phyloP scores from a whole-genome alignment of 92 coral and sea anemone genomes.

The Palythoa caribaeorum region DNA sequence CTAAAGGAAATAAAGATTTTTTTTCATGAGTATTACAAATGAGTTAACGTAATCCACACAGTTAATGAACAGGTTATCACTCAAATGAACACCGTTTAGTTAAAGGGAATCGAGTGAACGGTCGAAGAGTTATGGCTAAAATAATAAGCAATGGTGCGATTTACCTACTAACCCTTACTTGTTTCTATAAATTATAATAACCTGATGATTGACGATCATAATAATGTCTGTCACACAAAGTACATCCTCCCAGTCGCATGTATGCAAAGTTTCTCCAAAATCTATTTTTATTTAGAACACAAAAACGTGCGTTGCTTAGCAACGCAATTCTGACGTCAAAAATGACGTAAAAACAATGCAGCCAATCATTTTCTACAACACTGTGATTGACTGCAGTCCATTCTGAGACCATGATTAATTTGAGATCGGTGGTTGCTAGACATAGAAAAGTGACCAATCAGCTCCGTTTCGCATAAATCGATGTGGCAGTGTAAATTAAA shows the following conservation, averaged over 20 bases:
- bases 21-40: too few species aligned
- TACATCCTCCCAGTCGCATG: not conserved
- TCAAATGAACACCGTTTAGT: not conserved
- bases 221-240: not conserved
- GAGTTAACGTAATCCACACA: too few species aligned
- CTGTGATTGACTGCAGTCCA: not conserved
- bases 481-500: not conserved
- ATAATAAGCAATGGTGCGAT: not conserved
- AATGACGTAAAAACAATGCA: too few species aligned
- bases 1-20: too few species aligned
- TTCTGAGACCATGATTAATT: not conserved
- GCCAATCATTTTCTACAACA: too few species aligned
- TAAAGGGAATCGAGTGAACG: not conserved
- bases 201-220: not conserved
- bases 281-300: too few species aligned
- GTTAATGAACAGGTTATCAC: not conserved
- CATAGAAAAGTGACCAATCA: not conserved
- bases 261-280: too few species aligned
- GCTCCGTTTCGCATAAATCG: not conserved
- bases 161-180: not conserved
- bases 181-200: not conserved
- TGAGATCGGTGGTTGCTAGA: not conserved
- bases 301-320: too few species aligned
- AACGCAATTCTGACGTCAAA: too few species aligned
- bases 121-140: not conserved